A percentile compares a stretch with the other conserved stretches of the same genome.
Conservation (phyloP, 2,797 vertebrate genomes). For the Ibycter americanus region DNA sequence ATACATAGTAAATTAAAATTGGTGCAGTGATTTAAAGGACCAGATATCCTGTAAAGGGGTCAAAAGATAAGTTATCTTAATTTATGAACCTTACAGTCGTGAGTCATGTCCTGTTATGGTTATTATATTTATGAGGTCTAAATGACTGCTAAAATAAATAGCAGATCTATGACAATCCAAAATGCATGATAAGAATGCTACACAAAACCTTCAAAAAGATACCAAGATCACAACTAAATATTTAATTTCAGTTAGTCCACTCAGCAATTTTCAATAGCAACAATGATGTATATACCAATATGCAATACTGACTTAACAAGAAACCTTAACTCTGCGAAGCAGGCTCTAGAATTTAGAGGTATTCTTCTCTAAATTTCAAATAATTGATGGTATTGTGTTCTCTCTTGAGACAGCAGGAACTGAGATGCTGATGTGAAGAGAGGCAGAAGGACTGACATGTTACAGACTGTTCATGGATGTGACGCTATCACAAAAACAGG, state of each 20-base stretch:
- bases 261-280: neutral
- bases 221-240: neutral
- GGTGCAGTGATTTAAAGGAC: neutral
- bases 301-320: neutral
- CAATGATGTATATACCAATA: neutral
- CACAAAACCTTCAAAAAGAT: neutral
- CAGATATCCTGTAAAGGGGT: neutral
- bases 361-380: neutral
- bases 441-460: neutral
- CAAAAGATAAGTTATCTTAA: conserved; percentile 17
- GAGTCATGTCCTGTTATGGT: conserved; percentile 27
- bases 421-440: neutral
- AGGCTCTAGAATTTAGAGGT: neutral
- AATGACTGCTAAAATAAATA: conserved; percentile 39
- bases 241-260: neutral
- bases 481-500: neutral
- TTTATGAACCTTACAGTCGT: conserved; percentile 22
- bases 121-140: conserved; percentile 31
- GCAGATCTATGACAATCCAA: neutral
- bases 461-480: neutral
- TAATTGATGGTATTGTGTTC: neutral
- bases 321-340: neutral
- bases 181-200: neutral
- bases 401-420: neutral
- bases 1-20: conserved; percentile 5